phyloP scores from a whole-genome alignment of 2,113 vertebrate genomes.

The Apodemus speciosus region DNA sequence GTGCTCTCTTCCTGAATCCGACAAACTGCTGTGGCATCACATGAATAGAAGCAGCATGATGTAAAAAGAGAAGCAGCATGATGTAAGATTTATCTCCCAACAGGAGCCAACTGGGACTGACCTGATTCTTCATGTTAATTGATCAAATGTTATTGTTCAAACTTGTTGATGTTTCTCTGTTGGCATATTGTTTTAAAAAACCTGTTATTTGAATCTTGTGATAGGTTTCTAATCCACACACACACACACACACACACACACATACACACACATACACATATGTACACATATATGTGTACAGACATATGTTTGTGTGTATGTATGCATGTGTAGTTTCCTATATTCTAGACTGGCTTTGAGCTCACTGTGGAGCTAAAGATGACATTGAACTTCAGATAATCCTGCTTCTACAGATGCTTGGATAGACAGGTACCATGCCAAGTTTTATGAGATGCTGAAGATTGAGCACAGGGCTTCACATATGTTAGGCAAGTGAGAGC shows the following conservation, averaged over 20 bases:
- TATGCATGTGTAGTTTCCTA: neutral
- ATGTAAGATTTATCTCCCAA: constrained; percentile 40
- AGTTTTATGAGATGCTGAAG: neutral
- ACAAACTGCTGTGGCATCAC: neutral
- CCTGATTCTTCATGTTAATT: constrained; percentile 27
- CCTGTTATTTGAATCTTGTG: constrained; percentile 22
- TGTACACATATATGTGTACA: neutral
- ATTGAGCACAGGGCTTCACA: neutral
- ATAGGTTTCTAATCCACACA: neutral
- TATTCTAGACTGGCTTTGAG: neutral
- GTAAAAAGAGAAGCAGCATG: neutral
- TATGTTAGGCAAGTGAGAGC: neutral
- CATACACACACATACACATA: neutral
- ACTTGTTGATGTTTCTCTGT: neutral
- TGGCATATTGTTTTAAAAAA: neutral
- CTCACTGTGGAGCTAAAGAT: neutral
- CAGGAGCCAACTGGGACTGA: constrained; percentile 4
- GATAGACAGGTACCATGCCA: neutral
- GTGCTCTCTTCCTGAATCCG: constrained; percentile 19
- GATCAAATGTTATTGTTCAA: constrained; percentile 32
- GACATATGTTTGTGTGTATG: neutral
- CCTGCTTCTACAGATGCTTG: neutral
- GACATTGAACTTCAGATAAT: neutral
- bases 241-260: neutral
- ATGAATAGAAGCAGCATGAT: neutral